Percentiles rank a stretch among this genome's conserved stretches.
Conservation (phyloP, 2,113 vertebrate genomes). For the Sapayoa aenigma region DNA sequence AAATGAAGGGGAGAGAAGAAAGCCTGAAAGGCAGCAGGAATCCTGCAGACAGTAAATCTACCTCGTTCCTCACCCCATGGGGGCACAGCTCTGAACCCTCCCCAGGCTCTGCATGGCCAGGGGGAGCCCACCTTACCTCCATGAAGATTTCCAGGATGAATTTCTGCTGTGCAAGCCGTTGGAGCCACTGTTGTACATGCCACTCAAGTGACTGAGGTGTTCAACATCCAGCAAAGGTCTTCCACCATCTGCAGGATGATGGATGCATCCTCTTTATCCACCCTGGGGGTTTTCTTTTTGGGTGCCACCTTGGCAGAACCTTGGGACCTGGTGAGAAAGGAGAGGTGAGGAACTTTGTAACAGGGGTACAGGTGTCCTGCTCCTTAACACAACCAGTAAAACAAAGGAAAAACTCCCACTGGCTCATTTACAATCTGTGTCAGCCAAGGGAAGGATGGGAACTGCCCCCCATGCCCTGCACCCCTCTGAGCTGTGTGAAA, state of each 20-base stretch:
- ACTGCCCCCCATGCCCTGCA: background rate
- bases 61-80: background rate
- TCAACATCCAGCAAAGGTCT: conserved; percentile 77
- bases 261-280: conserved; percentile 60
- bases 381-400: background rate
- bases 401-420: background rate
- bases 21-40: background rate
- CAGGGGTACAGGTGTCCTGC: background rate
- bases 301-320: conserved; percentile 71
- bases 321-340: background rate
- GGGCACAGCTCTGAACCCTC: background rate
- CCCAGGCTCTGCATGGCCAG: background rate
- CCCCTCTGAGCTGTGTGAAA: background rate
- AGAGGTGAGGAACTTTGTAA: background rate
- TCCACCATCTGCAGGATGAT: background rate
- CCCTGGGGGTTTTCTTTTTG: conserved; percentile 78
- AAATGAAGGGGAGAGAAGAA: background rate
- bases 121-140: too few relatives aligned
- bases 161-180: conserved; percentile 38
- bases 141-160: too few relatives aligned
- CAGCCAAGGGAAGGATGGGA: background rate
- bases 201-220: conserved; percentile 75
- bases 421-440: background rate
- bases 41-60: background rate
- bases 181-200: conserved; percentile 69